Conservation (phyloP, 1,140 invertebrate genomes). For the Lordiphosa collinella region DNA sequence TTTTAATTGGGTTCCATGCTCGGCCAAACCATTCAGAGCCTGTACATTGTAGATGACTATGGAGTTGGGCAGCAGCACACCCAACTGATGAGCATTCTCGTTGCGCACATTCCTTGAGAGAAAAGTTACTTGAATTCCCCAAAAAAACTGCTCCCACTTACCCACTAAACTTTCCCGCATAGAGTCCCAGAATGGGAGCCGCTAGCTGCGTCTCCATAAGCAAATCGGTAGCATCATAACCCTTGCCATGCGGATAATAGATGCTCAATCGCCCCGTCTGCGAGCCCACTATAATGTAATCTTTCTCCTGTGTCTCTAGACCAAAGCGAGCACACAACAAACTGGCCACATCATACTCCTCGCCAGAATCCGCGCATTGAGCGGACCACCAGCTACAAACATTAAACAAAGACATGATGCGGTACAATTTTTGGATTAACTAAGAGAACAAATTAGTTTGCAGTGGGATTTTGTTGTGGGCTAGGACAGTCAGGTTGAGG, state of each 20-base stretch:
- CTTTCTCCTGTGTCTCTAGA: conserved; percentile 80
- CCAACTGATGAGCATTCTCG: conserved; percentile 68
- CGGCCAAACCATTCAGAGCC: conserved; percentile 56
- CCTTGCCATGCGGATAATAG: conserved; percentile 81
- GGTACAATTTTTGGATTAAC: too few species aligned
- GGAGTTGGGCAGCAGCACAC: conserved; percentile 61
- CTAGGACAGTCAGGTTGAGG: neutral
- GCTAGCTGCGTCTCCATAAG: conserved; percentile 85
- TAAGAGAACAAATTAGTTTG: neutral
- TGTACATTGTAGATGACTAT: conserved; percentile 70
- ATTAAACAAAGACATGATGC: conserved; percentile 88
- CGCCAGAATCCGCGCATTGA: conserved; percentile 83
- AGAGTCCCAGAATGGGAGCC: conserved; percentile 86
- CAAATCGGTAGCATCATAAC: conserved; percentile 84
- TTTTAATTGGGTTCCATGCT: conserved; percentile 67
- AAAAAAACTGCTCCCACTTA: conserved; percentile 59
- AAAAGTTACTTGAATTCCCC: too few species aligned
- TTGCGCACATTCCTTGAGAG: conserved; percentile 54
- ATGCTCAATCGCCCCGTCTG: conserved; percentile 86
- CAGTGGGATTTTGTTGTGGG: neutral
- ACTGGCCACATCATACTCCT: conserved; percentile 74
- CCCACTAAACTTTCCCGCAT: conserved; percentile 86
- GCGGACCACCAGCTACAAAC: conserved; percentile 88
- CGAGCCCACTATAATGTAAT: conserved; percentile 87
- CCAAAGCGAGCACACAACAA: conserved; percentile 81